Evolutionary conservation across 2,888 invertebrate genomes (phyloP), one percentile per base, ranked within the genome.

Genomic region (Ferdinandea cuprea): DNA sequence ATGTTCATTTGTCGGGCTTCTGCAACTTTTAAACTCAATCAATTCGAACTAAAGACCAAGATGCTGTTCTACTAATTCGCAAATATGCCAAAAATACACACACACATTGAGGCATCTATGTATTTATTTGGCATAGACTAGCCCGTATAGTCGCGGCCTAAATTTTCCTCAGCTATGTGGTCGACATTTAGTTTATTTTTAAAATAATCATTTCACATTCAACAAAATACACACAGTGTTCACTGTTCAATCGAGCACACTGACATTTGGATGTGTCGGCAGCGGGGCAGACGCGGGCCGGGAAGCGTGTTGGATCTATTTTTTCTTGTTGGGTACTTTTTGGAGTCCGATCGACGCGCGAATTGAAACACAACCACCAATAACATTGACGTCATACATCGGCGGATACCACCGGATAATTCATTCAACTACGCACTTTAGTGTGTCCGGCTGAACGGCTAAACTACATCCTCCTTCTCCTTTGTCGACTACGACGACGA

Each of bases 141-240:
- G 42, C 19, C 11, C 5, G 28, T 71, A 50, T 76, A 76, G 61
- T 61, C 71, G 61, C 78, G 83, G 83, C 78, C 83, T 83, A 77
- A 78, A 83, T 83, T 73, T 68, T 59, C 63, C 28, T 68, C 50
- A 6, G 73, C 73, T 83, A 66, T 83, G 66, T 78, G 68, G 61
- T 83, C 83, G 83, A 83, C 78, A 78, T 83, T 83, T 73, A 73
- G 83, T 83, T 83, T 83, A 83, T 83, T 83, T 83, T 83, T 73
- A 78, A 83, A 77, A 78, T 78, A 77, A 78, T 78, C 72, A 78
- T 73, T 83, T 78, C 72, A 83, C 81, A 74, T 80, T 69, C 58
- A 76, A 81, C 50, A 44, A 58, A 56, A 69, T 48, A 69, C 25
- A 58, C 69, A 58, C 59, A 42, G 13, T 59, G 44, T 78, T 68